Evolutionary conservation across 2,113 vertebrate species (phyloP).

Genomic region (Camarhynchus parvulus): DNA sequence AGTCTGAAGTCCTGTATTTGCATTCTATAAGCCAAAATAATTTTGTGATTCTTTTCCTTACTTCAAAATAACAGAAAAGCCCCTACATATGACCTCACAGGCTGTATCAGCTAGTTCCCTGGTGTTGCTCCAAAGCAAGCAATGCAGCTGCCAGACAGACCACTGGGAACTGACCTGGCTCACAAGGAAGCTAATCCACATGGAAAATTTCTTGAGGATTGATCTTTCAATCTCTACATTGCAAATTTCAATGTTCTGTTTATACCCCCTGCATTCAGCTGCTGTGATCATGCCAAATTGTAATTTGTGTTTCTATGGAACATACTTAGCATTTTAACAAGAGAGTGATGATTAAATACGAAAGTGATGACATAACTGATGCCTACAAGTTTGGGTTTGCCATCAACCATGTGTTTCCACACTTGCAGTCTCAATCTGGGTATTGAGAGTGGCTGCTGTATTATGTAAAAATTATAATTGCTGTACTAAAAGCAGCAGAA

Average conservation of each 20-base stretch:
- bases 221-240: not conserved
- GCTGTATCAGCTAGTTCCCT: not conserved
- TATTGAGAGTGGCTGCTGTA: not conserved
- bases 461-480: not conserved
- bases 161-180: not conserved
- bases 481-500: not conserved
- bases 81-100: not conserved
- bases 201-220: not conserved
- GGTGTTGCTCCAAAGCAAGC: conserved; percentile 7
- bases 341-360: not conserved
- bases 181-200: not conserved
- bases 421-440: not conserved
- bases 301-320: not conserved
- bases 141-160: not conserved
- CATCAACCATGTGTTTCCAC: not conserved
- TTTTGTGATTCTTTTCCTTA: conserved; percentile 1
- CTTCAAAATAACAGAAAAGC: not conserved
- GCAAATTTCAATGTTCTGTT: not conserved
- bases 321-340: not conserved
- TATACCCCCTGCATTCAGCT: not conserved
- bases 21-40: not conserved
- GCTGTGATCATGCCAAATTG: not conserved
- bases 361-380: not conserved
- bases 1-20: not conserved
- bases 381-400: not conserved